Evolutionary conservation across 2,113 vertebrate genomes (phyloP), one percentile per base, ranked within the genome.

Genomic region (Caloenas nicobarica): DNA sequence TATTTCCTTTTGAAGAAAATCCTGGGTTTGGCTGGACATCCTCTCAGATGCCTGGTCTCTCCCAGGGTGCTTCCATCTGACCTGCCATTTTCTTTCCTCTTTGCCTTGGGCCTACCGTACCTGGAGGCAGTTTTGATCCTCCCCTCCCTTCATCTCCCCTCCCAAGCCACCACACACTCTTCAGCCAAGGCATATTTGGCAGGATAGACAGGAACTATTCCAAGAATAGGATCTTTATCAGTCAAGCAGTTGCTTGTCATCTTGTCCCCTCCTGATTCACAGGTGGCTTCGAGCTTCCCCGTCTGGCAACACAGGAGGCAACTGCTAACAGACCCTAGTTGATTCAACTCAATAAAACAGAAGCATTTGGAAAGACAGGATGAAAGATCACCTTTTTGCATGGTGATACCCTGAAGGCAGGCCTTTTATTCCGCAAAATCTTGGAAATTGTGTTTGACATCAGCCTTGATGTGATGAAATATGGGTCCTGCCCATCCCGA

Each of bases 161-260:
- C 84, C 84, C 93, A 95, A 57, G 53, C 65, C 73, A 77, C 65
- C 48, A 34, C 73, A 33, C 61, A 8, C 83, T 92, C 80, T 81
- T 92, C 88, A 91, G 94, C 96, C 95, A 96, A 96, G 89, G 40
- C 89, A 9, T 65, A 85, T 91, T 95, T 96, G 94, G 95, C 96
- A 97, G 81, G 69, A 60, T 74, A 72, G 91, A 40, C 77, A 96
- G 96, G 95, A 97, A 57, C 61, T 92, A 64, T 91, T 97, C 96
- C 95, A 96, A 93, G 91, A 96, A 81, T 0, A 89, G 86, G 65
- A 92, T 95, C 96, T 93, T 91, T 81, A 85, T 57, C 94, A 92
- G 81, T 93, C 89, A 89, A 81, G 70, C 86, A 95, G 77, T 95
- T 91, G 81, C 94, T 82, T 95, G 86, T 92, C 65, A 79, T 91